Base-by-base conservation (phyloP, 2,797 vertebrate genomes). In the Brachyrhaphis roseni region DNA sequence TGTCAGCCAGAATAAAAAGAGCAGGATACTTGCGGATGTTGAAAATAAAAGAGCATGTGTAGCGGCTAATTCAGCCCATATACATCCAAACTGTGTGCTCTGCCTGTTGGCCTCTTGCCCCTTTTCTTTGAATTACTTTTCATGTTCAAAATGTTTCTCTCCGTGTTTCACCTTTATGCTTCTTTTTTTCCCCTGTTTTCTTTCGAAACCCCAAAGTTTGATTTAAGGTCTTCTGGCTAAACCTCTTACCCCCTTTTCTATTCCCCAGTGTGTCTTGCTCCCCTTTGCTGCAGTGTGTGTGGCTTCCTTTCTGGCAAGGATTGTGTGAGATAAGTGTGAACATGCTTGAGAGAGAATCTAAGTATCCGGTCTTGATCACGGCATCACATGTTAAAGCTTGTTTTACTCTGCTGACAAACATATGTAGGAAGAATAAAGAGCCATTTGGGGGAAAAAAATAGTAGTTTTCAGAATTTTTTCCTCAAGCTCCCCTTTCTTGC, bases 31-130 rank as follows among this genome's bases (percentile, higher is more conserved):
- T 5, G 8, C 73, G 85, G 82, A 89, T 78, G 78, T 78, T 51
- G 74, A 85, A 82, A 83, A 89, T 88, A 81, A 89, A 89, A 84
- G 82, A 64, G 75, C 80, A 86, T 87, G 85, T 87, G 88, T 57
- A 84, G 84, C 82, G 41, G 68, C 75, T 87, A 68, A 39, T 76
- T 75, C 75, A 84, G 76, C 51, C 57, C 72, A 80, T 75, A 82
- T 84, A 80, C 72, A 81, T 86, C 82, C 80, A 80, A 87, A 84
- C 28, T 49, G 80, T 70, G 80, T 66, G 78, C 57, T 85, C 74
- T 4, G 46, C 75, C 79, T 64, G 75, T 16, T 64, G 79, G 8
- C 71, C 74, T 74, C 8, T 39, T 59, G 75, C 71, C 68, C 72
- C 59, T 28, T 36, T 49, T 36, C 39, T 51, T 28, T 59, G 36